A percentile compares a stretch with the other conserved stretches of the same genome.
Conservation (phyloP, 2,888 invertebrate genomes). For the Lydus trimaculatus region DNA sequence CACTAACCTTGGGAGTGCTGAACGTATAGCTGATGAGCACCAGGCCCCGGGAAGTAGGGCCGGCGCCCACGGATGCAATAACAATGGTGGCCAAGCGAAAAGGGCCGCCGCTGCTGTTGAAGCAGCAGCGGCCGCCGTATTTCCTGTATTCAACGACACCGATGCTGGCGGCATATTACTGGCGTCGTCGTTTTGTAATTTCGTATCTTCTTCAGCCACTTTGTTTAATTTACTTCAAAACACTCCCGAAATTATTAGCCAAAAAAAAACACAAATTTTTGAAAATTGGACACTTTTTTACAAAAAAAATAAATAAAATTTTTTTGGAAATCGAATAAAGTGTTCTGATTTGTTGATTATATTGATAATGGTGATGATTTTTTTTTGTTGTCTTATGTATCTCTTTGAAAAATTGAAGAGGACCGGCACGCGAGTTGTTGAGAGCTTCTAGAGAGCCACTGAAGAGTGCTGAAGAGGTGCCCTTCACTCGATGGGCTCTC, state of each 20-base stretch:
- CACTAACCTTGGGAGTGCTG: conserved; percentile 78
- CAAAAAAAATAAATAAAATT: not conserved
- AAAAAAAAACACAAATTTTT: conserved; percentile 25
- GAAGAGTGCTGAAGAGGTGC: conserved; percentile 59
- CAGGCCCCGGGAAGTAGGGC: conserved; percentile 73
- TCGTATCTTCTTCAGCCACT: conserved; percentile 58
- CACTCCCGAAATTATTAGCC: conserved; percentile 12
- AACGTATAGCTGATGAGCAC: conserved; percentile 71
- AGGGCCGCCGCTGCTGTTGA: conserved; percentile 63
- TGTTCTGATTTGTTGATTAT: not conserved
- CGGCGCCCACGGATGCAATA: conserved; percentile 79
- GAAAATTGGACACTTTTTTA: conserved; percentile 19
- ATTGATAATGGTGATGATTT: not conserved
- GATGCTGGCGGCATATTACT: conserved; percentile 46
- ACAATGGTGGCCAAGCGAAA: conserved; percentile 77
- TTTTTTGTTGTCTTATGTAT: not conserved
- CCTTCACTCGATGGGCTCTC: conserved; percentile 59
- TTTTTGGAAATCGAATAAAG: not conserved
- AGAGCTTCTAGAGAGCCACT: conserved; percentile 60
- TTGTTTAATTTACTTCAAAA: conserved; percentile 30
- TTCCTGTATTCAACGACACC: conserved; percentile 25
- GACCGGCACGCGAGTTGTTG: conserved; percentile 59
- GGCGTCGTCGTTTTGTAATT: conserved; percentile 42
- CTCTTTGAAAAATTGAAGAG: conserved; percentile 47
- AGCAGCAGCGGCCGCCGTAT: conserved; percentile 40